Percentiles rank a stretch among this genome's conserved stretches.
These are phyloP conservation scores for Oligia strigilis DNA, from an alignment of 2,888 invertebrate species.

Conservation along the genomic window DNA sequence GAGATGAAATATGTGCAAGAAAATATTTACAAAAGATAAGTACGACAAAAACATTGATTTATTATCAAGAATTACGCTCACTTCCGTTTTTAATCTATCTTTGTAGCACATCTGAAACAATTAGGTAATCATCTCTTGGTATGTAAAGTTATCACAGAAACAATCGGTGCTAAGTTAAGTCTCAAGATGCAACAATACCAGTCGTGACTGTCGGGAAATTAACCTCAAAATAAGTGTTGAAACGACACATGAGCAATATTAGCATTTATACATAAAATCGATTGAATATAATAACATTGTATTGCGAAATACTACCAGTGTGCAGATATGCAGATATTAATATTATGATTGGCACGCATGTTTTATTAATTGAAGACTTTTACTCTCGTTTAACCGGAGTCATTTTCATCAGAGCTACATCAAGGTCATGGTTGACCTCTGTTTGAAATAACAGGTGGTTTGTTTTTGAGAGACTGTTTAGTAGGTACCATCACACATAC, in stretches of 20 bases:
- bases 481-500: background rate
- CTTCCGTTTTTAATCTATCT: slow-evolving; percentile 14
- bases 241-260: slow-evolving; percentile 22
- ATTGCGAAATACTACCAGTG: slow-evolving; percentile 32
- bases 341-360: slow-evolving; percentile 2
- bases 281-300: slow-evolving; percentile 38
- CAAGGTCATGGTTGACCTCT: background rate
- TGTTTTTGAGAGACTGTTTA: background rate
- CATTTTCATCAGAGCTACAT: background rate
- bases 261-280: slow-evolving; percentile 47
- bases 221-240: slow-evolving; percentile 45
- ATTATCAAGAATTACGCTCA: background rate
- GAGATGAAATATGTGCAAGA: background rate
- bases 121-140: slow-evolving; percentile 7
- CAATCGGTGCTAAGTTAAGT: background rate
- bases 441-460: background rate
- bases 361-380: slow-evolving; percentile 3
- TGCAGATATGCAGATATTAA: slow-evolving; percentile 24
- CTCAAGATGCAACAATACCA: slow-evolving; percentile 16
- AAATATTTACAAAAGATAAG: background rate
- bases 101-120: slow-evolving; percentile 11
- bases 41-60: background rate
- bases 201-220: slow-evolving; percentile 36
- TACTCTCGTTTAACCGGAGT: background rate
- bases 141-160: slow-evolving; percentile 14